These are phyloP conservation scores for Catonia carolina DNA, from an alignment of 2,888 invertebrate species.

Conservation along the genomic window DNA sequence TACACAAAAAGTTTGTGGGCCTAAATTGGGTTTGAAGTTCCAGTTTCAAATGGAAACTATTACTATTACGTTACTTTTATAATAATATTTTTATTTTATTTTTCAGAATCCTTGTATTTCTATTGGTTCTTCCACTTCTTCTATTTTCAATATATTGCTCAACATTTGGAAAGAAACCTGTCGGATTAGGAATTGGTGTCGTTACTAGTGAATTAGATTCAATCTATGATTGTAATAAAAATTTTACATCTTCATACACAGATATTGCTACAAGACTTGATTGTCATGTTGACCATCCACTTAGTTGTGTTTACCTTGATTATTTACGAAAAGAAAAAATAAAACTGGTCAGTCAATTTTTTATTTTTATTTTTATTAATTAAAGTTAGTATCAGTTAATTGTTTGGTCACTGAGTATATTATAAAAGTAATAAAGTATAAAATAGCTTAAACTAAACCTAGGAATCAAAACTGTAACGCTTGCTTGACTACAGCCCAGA, in stretches of 20 bases:
- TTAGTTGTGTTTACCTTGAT: constrained; percentile 1
- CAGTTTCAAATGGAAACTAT: too few species aligned
- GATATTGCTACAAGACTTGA: not conserved
- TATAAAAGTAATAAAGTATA: too few species aligned
- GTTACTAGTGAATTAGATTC: not conserved
- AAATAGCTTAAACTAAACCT: too few species aligned
- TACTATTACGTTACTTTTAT: too few species aligned
- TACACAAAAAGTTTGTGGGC: too few species aligned
- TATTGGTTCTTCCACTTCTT: not conserved
- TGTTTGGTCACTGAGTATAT: too few species aligned
- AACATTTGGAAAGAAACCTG: constrained; percentile 1
- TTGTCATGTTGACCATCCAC: not conserved
- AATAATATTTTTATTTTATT: not conserved
- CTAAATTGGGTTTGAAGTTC: too few species aligned
- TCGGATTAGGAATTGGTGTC: not conserved
- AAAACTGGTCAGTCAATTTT: constrained; percentile 2
- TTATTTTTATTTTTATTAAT: too few species aligned
- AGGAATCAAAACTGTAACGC: too few species aligned
- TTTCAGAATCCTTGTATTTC: constrained; percentile 3
- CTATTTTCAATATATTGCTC: constrained; percentile 6
- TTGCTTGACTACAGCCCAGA: too few species aligned
- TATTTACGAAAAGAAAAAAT: not conserved
- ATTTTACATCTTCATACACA: not conserved
- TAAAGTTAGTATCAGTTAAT: too few species aligned
- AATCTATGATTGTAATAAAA: not conserved